Evolutionary conservation across 2,888 invertebrate genomes (phyloP).

Genomic region (Drosophila picticornis): DNA sequence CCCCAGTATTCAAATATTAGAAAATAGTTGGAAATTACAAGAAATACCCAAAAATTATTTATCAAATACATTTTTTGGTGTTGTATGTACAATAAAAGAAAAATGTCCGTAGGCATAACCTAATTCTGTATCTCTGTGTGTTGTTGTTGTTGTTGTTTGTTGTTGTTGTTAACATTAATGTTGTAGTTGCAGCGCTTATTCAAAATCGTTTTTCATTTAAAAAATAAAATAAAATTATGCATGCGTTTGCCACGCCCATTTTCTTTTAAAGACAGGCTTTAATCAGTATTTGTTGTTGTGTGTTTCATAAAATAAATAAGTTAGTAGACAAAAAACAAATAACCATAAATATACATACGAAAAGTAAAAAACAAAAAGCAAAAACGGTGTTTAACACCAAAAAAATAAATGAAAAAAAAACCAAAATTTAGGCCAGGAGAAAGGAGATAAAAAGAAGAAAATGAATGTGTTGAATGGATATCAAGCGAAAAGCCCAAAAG

Average conservation of each 20-base stretch:
- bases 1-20: slow-evolving; percentile 33
- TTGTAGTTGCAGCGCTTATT: slow-evolving; percentile 47
- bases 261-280: slow-evolving; percentile 51
- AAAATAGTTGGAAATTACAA: slow-evolving; percentile 11
- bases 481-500: slow-evolving; percentile 13
- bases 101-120: slow-evolving; percentile 54
- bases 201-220: slow-evolving; percentile 24
- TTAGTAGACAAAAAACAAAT: slow-evolving; percentile 25
- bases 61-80: slow-evolving; percentile 72
- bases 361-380: slow-evolving; percentile 65
- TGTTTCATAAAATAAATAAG: slow-evolving; percentile 58
- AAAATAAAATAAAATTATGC: slow-evolving; percentile 26
- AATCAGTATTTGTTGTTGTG: slow-evolving; percentile 62
- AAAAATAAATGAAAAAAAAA: slow-evolving; percentile 20
- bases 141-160: slow-evolving; percentile 56
- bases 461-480: slow-evolving; percentile 43
- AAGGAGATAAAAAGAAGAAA: slow-evolving; percentile 19
- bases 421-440: slow-evolving; percentile 34
- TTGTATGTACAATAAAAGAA: slow-evolving; percentile 56
- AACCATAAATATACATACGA: slow-evolving; percentile 55
- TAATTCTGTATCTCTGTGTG: slow-evolving; percentile 63
- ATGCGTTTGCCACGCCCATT: slow-evolving; percentile 36
- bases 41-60: slow-evolving; percentile 26
- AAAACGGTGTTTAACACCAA: slow-evolving; percentile 77
- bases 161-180: slow-evolving; percentile 38